These are phyloP conservation scores for Cantharis rustica DNA, from an alignment of 2,888 invertebrate species.

Conservation along the genomic window DNA sequence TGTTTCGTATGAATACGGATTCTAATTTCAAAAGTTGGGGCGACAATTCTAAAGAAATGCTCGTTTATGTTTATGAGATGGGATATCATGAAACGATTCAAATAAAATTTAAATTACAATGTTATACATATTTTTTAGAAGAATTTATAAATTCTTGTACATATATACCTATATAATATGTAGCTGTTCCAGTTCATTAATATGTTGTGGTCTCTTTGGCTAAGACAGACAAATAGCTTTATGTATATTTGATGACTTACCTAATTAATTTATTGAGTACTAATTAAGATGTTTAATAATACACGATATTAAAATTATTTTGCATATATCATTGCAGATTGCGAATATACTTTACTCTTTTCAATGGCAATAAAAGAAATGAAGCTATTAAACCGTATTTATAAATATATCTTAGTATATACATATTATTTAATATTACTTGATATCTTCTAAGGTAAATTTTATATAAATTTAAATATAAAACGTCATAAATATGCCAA, in stretches of 20 bases:
- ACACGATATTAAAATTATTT: too few species aligned
- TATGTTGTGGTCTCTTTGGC: not conserved
- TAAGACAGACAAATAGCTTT: not conserved
- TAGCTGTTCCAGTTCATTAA: not conserved
- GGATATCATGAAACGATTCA: slow-evolving; percentile 17
- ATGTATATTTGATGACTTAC: not conserved
- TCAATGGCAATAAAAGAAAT: not conserved
- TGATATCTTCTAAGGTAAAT: too few species aligned
- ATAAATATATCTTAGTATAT: too few species aligned
- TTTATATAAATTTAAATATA: too few species aligned
- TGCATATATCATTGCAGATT: not conserved
- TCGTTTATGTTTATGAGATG: slow-evolving; percentile 24
- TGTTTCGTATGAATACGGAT: slow-evolving; percentile 27
- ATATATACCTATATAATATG: not conserved
- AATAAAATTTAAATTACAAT: slow-evolving; percentile 5
- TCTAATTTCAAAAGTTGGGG: slow-evolving; percentile 20
- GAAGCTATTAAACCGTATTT: not conserved
- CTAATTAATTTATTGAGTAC: not conserved
- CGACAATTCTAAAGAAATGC: slow-evolving; percentile 23
- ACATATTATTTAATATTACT: too few species aligned
- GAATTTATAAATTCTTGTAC: too few species aligned
- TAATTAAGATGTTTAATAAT: not conserved
- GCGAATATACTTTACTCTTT: not conserved
- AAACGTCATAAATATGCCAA: too few species aligned
- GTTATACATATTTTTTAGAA: not conserved